Evolutionary conservation across 2,113 vertebrate genomes (phyloP).

Genomic region (Acrocephalus kingi): DNA sequence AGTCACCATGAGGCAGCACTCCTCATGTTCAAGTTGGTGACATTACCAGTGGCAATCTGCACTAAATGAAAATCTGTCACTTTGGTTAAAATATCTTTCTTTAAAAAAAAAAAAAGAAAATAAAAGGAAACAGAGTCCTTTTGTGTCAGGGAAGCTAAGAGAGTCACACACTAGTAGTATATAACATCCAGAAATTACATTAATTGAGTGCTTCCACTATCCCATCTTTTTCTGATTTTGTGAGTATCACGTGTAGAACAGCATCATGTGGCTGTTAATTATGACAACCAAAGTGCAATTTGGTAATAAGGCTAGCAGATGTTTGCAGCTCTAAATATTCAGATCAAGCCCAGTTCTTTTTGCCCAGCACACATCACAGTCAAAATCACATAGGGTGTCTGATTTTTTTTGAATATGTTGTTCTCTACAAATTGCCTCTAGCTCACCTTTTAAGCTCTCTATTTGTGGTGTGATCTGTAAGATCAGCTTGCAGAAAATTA

Average conservation of each 20-base stretch:
- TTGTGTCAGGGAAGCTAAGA: neutral
- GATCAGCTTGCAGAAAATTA: neutral
- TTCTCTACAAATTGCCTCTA: neutral
- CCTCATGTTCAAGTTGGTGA: slow-evolving; percentile 48
- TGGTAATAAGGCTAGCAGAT: slow-evolving; percentile 45
- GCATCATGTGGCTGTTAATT: slow-evolving; percentile 42
- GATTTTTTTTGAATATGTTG: neutral
- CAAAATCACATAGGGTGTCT: neutral
- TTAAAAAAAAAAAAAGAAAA: neutral
- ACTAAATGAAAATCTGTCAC: slow-evolving; percentile 24
- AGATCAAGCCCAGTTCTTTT: slow-evolving; percentile 1
- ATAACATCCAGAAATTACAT: neutral
- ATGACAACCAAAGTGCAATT: slow-evolving; percentile 35
- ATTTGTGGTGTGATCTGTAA: neutral
- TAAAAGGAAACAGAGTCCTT: neutral
- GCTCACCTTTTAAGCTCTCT: neutral
- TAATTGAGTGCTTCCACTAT: neutral
- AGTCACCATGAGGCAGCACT: slow-evolving; percentile 38
- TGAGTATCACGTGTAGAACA: slow-evolving; percentile 14
- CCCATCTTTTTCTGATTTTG: slow-evolving; percentile 35
- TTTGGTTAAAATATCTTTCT: neutral
- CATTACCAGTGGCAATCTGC: slow-evolving; percentile 36
- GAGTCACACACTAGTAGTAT: neutral
- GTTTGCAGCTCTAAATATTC: slow-evolving; percentile 13
- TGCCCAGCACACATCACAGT: neutral